Evolutionary conservation across 2,797 vertebrate genomes (phyloP), one percentile per base, ranked within the genome.

Genomic region (Phylloscopus collybita): DNA sequence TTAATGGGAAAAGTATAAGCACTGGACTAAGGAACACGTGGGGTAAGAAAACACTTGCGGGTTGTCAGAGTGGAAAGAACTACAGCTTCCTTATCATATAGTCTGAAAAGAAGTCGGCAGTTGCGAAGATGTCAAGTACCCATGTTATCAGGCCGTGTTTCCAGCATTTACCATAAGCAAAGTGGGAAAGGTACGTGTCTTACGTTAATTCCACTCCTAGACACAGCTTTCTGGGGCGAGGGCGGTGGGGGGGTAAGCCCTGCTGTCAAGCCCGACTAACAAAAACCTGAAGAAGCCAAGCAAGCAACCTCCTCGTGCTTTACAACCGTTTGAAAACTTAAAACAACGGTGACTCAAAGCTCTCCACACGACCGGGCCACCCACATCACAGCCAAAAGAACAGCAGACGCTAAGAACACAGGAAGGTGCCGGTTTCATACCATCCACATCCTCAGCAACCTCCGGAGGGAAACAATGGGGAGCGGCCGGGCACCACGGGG

Each of bases 391-490:
- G 64, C 42, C 17, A 6, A 5, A 42, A 30, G 14, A 38, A 36
- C 65, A 17, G 30, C 23, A 22, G 13, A 11, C 23, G 17, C 47
- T 7, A 23, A 38, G 29, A 81, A 72, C 27, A 34, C 51, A 69
- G 73, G 84, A 79, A 93, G 47, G 80, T 81, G 74, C 62, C 51
- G 40, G 11, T 62, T 73, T 74, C 67, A 9, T 11, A 59, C 36
- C 73, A 79, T 57, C 62, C 38, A 56, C 88, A 83, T 51, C 54
- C 88, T 51, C 72, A 3, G 38, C 70, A 14, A 61, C 65, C 94
- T 83, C 82, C 54, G 4, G 13, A 72, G 66, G 15, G 32, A 34
- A 92, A 94, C 86, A 94, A 92, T 84, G 70, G 88, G 59, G 76
- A 70, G 54, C 10, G 22, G 44, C 44, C 18, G 10, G 34, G 36